Conservation (phyloP, 2,888 invertebrate genomes). For the Merodon equestris region DNA sequence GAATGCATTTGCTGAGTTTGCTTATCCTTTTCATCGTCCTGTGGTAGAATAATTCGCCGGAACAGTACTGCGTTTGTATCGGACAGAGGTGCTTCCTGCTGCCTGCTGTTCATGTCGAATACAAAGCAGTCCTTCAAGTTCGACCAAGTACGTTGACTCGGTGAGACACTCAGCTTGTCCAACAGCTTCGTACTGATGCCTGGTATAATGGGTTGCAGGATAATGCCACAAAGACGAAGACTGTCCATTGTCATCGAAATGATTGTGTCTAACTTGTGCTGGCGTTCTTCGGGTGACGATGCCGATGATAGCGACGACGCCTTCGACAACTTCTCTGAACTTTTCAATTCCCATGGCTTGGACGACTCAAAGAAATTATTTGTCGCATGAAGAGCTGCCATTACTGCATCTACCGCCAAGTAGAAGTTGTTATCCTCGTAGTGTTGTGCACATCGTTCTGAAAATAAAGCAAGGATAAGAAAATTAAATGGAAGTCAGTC, state of each 20-base stretch:
- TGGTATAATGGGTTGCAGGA: slow-evolving; percentile 93
- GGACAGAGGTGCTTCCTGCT: slow-evolving; percentile 46
- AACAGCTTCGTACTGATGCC: slow-evolving; percentile 84
- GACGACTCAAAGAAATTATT: slow-evolving; percentile 92
- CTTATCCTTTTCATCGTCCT: slow-evolving; percentile 57
- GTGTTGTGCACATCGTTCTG: slow-evolving; percentile 83
- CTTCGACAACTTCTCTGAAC: slow-evolving; percentile 73
- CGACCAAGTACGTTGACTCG: slow-evolving; percentile 80
- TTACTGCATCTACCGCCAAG: slow-evolving; percentile 88
- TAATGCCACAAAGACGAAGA: slow-evolving; percentile 87
- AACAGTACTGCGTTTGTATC: slow-evolving; percentile 74
- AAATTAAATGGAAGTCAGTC: neutral
- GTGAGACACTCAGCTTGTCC: slow-evolving; percentile 82
- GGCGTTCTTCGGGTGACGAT: slow-evolving; percentile 72
- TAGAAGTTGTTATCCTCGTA: slow-evolving; percentile 90
- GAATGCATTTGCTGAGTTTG: slow-evolving; percentile 39
- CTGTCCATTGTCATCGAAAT: slow-evolving; percentile 92
- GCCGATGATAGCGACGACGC: slow-evolving; percentile 70
- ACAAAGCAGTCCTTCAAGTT: slow-evolving; percentile 76
- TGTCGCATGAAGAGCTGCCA: slow-evolving; percentile 86
- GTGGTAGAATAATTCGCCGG: slow-evolving; percentile 73
- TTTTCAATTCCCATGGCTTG: slow-evolving; percentile 93
- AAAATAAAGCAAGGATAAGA: slow-evolving; percentile 2
- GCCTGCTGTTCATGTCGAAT: slow-evolving; percentile 45
- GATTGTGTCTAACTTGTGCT: slow-evolving; percentile 84